Percentiles rank a stretch among this genome's conserved stretches.
phyloP scores from a whole-genome alignment of 2,113 vertebrate species.

The Myrmecobius fasciatus region DNA sequence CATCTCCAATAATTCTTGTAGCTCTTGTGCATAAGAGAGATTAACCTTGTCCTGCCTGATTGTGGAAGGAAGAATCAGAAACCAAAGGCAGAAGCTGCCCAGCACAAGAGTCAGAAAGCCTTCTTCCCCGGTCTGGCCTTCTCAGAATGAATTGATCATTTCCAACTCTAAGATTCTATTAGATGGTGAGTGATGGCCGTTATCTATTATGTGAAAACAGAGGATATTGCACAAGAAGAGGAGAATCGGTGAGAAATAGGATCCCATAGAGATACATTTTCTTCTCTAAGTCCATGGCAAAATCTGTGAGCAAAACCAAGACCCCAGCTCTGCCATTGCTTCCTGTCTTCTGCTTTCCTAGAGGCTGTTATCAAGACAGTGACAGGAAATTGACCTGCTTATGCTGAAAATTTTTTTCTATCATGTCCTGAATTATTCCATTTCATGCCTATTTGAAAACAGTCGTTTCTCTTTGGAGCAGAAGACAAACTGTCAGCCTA shows the following conservation, averaged over 20 bases:
- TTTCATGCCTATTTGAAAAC: conserved; percentile 82
- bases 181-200: not conserved
- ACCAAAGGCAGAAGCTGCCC: not conserved
- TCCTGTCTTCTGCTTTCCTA: conserved; percentile 56
- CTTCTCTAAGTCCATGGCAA: conserved; percentile 72
- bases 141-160: not conserved
- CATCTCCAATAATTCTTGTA: not conserved
- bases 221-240: not conserved
- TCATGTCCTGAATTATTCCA: conserved; percentile 77
- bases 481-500: conserved; percentile 74
- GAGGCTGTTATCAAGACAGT: conserved; percentile 80
- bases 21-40: not conserved
- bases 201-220: not conserved
- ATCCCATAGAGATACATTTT: not conserved
- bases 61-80: not conserved
- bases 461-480: conserved; percentile 79
- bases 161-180: not conserved
- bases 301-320: conserved; percentile 22
- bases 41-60: not conserved
- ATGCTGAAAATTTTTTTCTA: conserved; percentile 74
- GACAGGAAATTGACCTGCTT: conserved; percentile 81
- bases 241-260: not conserved
- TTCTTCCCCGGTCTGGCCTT: not conserved
- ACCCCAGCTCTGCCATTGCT: conserved; percentile 57
- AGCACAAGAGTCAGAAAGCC: not conserved